Evolutionary conservation across 2,888 invertebrate genomes (phyloP).

Genomic region (Spodoptera exigua): DNA sequence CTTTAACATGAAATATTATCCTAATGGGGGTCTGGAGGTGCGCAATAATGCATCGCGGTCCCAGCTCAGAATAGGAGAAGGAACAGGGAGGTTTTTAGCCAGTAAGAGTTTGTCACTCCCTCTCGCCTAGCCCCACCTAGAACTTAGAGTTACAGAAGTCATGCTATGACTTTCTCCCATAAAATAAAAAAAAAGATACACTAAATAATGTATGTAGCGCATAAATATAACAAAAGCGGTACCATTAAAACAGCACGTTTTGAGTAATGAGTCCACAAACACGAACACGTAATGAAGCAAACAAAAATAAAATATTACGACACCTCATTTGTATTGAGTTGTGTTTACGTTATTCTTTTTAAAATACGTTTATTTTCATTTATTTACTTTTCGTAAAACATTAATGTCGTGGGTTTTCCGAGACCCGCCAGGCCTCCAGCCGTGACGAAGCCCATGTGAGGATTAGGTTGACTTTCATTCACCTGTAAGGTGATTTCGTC

Average conservation of each 20-base stretch:
- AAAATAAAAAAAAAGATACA: too few species aligned
- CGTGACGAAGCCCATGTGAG: slow-evolving; percentile 26
- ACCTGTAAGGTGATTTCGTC: slow-evolving; percentile 38
- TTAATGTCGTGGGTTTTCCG: slow-evolving; percentile 23
- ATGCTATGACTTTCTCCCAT: too few species aligned
- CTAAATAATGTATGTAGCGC: slow-evolving; percentile 37
- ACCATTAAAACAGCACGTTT: slow-evolving; percentile 15
- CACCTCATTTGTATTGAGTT: slow-evolving; percentile 10
- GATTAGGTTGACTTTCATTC: slow-evolving; percentile 50
- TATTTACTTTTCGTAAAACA: slow-evolving; percentile 14
- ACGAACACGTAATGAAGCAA: slow-evolving; percentile 17
- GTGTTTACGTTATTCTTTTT: slow-evolving; percentile 10
- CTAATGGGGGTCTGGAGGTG: too few species aligned
- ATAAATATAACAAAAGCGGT: slow-evolving; percentile 19
- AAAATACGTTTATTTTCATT: background rate
- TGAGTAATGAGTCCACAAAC: slow-evolving; percentile 19
- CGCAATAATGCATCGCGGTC: too few species aligned
- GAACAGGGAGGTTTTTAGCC: too few species aligned
- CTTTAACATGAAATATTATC: too few species aligned
- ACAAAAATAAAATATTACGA: slow-evolving; percentile 25
- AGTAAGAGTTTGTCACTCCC: too few species aligned
- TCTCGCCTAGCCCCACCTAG: too few species aligned
- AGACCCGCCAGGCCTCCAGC: slow-evolving; percentile 59
- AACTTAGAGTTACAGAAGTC: too few species aligned
- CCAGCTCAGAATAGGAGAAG: too few species aligned